Evolutionary conservation across 2,113 vertebrate species (phyloP), one percentile per base, ranked within the genome.

Genomic region (Podilymbus podiceps): DNA sequence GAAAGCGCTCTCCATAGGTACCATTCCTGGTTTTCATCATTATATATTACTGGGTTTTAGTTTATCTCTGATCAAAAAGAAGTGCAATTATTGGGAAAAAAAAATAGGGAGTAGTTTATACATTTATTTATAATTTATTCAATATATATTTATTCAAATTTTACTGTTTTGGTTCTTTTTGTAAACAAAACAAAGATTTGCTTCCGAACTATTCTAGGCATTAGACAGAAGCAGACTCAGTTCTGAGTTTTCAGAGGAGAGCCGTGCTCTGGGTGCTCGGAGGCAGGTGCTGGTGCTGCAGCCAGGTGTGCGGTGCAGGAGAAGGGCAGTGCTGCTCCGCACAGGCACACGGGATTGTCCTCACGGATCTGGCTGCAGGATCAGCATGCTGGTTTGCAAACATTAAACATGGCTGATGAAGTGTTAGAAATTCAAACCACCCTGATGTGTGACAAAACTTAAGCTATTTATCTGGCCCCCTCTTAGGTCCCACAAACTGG

Each of bases 251-350:
- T 9, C 7, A 1, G 68, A 47, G 60, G 33, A 35, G 33, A 33
- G 4, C 67, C 4, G 6, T 33, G 76, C 66, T 50, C 19, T 8
- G 30, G 22, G 12, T 42, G 46, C 42, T 31, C 15, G 0, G 0
- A 47, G 66, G 53, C 59, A 23, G 49, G 17, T 5, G 21, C 42
- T 31, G 47, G 22, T 6, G 28, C 31, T 46, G 40, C 44, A 59
- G 47, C 18, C 63, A 21, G 27, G 9, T 2, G 21, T 44, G 77
- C 27, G 0, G 3, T 11, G 47, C 58, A 68, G 63, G 38, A 23
- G 42, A 67, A 75, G n/a, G 42, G 40, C 58, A 19, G 15, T 8
- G 55, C 46, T 2, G 5, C 16, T 12, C 31, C 7, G 66, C 69
- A 38, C 11, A 15, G 30, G 22, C 8, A 25, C 5, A 0, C 2